Base-by-base conservation (phyloP, 2,888 invertebrate species). In the Gisinianus flammeolus region DNA sequence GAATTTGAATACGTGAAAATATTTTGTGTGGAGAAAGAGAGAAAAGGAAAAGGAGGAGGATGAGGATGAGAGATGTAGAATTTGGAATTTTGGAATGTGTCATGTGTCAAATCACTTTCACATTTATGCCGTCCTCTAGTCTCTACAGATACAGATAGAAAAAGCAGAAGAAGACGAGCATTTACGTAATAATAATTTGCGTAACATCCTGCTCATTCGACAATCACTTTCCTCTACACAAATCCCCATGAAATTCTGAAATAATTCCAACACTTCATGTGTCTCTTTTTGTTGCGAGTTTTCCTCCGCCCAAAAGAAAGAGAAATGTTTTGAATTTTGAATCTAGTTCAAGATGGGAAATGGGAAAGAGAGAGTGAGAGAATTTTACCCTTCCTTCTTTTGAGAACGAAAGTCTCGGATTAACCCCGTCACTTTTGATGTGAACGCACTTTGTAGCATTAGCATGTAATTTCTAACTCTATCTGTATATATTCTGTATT, bases 31-130 rank as follows among this genome's bases (percentile, higher is more conserved):
- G 31, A 67, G 67, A 26, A 26, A 16, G 28, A 66, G 26, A 74
- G 58, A 35, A 64, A 72, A 30, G 33, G 44, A 74, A 12, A 44
- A 4, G 31, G 22, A 12, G 26, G 44, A 44, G 44, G 44, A 44
- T 4, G 44, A 44, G 19, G 19, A 44, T 44, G 44, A 44, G 44
- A 44, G 30, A 26, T 58, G 31, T 76, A 52, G 67, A 69, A 79
- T 69, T 44, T 69, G 70, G 64, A 70, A 56, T 44, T 30, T 16
- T n/a, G 58, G 30, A 58, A 62, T 74, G 69, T 77, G 77, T 77
- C 77, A 79, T 10, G 74, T 79, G 79, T 79, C 79, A 79, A 79
- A 79, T 79, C 79, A 79, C 74, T 77, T 79, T 77, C 77, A 77
- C 75, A 79, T 79, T 79, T 77, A 79, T 77, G 72, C 70, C 68